A percentile compares a stretch with the other conserved stretches of the same genome.
Conservation (phyloP, 2,888 invertebrate species). For the Homarus gammarus region DNA sequence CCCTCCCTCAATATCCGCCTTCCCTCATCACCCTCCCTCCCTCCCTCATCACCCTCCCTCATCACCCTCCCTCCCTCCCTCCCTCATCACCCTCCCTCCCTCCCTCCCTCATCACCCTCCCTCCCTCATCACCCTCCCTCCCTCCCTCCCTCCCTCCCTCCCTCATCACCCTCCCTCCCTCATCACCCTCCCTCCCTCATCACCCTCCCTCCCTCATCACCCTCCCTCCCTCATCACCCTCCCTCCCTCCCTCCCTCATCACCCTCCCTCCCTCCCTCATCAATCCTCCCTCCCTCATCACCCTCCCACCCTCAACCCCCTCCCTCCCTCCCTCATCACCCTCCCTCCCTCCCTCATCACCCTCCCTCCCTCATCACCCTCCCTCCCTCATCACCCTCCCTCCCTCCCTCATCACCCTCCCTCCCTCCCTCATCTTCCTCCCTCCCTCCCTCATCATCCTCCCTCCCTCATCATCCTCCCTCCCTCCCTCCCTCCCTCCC, state of each 20-base stretch:
- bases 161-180: too few relatives aligned
- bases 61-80: neutral
- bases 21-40: neutral
- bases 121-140: too few relatives aligned
- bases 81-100: neutral
- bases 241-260: too few relatives aligned
- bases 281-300: too few relatives aligned
- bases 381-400: neutral
- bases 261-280: too few relatives aligned
- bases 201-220: too few relatives aligned
- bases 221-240: too few relatives aligned
- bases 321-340: neutral
- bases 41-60: neutral
- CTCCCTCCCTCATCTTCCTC: neutral
- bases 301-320: neutral
- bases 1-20: too few relatives aligned
- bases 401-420: too few relatives aligned
- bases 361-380: neutral
- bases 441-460: constrained; percentile 14
- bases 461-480: constrained; percentile 14
- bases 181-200: too few relatives aligned
- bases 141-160: too few relatives aligned
- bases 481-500: constrained; percentile 14
- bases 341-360: neutral
- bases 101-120: too few relatives aligned